A percentile compares a stretch with the other conserved stretches of the same genome.
phyloP scores from a whole-genome alignment of 2,113 vertebrate genomes.

The Hyaena hyaena region DNA sequence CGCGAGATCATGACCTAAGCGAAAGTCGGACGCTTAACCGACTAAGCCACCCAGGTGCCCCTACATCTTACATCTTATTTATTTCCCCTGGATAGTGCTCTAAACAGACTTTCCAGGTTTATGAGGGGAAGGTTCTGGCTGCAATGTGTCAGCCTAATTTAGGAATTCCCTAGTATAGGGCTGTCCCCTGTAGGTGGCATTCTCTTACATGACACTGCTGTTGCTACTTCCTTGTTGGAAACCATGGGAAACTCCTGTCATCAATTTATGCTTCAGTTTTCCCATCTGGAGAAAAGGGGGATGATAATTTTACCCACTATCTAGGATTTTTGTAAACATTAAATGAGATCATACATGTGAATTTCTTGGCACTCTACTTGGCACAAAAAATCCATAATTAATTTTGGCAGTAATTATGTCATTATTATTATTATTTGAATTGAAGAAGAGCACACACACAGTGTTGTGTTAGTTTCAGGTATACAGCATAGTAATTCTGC shows the following conservation, averaged over 20 bases:
- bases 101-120: neutral
- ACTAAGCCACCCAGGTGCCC: too few species aligned
- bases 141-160: neutral
- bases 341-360: neutral
- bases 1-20: too few species aligned
- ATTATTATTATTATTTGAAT: neutral
- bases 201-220: neutral
- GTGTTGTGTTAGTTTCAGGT: neutral
- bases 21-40: too few species aligned
- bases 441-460: neutral
- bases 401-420: neutral
- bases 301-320: neutral
- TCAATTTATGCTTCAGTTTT: neutral
- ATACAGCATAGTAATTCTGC: neutral
- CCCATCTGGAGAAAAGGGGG: neutral
- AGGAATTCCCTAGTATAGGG: neutral
- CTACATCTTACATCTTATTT: neutral
- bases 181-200: neutral
- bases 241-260: neutral
- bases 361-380: neutral
- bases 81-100: neutral
- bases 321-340: neutral
- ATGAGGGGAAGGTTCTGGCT: neutral
- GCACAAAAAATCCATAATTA: neutral
- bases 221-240: neutral